phyloP scores from a whole-genome alignment of 2,797 vertebrate species.

The Arremon aurantiirostris region DNA sequence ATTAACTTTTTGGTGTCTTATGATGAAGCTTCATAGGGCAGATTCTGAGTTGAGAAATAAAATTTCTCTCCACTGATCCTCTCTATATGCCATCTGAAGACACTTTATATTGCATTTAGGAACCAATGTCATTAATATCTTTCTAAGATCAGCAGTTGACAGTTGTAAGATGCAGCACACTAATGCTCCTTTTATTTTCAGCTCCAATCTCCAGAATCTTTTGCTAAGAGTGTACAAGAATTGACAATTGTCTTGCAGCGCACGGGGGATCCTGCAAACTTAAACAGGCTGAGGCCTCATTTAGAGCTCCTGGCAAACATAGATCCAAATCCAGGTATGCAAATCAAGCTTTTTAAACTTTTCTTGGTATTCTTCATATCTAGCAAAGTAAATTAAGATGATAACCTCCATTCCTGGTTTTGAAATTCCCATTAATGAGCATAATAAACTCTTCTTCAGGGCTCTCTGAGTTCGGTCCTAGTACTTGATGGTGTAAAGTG shows the following conservation, averaged over 20 bases:
- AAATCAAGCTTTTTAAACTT: background rate
- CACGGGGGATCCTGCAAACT: constrained; percentile 92
- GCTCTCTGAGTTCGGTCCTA: background rate
- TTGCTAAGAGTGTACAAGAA: constrained; percentile 96
- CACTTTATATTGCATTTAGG: background rate
- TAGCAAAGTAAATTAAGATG: background rate
- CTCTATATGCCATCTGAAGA: constrained; percentile 74
- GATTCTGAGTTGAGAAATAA: constrained; percentile 86
- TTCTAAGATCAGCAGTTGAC: background rate
- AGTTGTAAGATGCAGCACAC: background rate
- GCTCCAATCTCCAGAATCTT: constrained; percentile 96
- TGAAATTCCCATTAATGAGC: background rate
- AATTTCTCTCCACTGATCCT: constrained; percentile 75
- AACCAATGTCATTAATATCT: background rate
- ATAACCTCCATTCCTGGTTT: background rate
- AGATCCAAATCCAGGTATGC: constrained; percentile 92
- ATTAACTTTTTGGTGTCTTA: constrained; percentile 67
- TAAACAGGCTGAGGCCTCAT: constrained; percentile 89
- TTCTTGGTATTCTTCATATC: background rate
- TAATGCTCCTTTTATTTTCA: constrained; percentile 60
- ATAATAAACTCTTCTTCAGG: background rate
- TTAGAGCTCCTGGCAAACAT: constrained; percentile 94
- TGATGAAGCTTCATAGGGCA: constrained; percentile 97
- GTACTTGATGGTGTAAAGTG: background rate
- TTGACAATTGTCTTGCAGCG: constrained; percentile 95